These are phyloP conservation scores for Celastrina argiolus DNA, from an alignment of 2,888 invertebrate species.

Conservation along the genomic window DNA sequence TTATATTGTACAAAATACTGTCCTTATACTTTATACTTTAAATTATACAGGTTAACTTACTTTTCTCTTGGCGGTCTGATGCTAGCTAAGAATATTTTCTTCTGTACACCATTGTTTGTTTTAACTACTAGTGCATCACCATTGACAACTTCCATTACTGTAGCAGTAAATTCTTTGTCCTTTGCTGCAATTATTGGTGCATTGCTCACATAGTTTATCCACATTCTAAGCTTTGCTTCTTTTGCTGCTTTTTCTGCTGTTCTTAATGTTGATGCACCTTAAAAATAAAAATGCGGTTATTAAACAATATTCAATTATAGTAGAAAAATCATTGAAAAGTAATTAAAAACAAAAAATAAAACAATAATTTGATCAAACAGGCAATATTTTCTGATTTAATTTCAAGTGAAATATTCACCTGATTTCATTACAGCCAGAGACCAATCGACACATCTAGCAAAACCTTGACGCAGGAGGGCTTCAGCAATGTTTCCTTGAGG, in stretches of 20 bases:
- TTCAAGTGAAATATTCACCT: too few relatives aligned
- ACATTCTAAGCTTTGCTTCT: slow-evolving; percentile 89
- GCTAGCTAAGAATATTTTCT: slow-evolving; percentile 97
- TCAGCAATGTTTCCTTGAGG: slow-evolving; percentile 97
- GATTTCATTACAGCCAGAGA: slow-evolving; percentile 69
- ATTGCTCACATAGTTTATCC: slow-evolving; percentile 93
- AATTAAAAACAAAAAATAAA: too few relatives aligned
- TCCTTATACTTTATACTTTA: background rate
- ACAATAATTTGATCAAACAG: too few relatives aligned
- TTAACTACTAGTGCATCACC: slow-evolving; percentile 96
- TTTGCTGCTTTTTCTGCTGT: slow-evolving; percentile 92
- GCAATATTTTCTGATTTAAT: too few relatives aligned
- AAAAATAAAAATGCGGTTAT: slow-evolving; percentile 20
- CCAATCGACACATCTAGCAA: slow-evolving; percentile 87
- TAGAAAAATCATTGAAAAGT: too few relatives aligned
- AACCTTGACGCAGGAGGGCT: slow-evolving; percentile 90
- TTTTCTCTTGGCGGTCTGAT: slow-evolving; percentile 94
- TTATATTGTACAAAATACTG: slow-evolving; percentile 12
- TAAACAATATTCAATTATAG: too few relatives aligned
- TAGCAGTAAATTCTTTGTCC: slow-evolving; percentile 89
- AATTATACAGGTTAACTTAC: slow-evolving; percentile 47
- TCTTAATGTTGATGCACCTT: slow-evolving; percentile 87
- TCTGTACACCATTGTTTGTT: slow-evolving; percentile 84
- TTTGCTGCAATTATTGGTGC: slow-evolving; percentile 84
- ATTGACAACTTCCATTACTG: slow-evolving; percentile 93